Evolutionary conservation across 2,113 vertebrate species (phyloP).

Genomic region (Alouatta palliata): DNA sequence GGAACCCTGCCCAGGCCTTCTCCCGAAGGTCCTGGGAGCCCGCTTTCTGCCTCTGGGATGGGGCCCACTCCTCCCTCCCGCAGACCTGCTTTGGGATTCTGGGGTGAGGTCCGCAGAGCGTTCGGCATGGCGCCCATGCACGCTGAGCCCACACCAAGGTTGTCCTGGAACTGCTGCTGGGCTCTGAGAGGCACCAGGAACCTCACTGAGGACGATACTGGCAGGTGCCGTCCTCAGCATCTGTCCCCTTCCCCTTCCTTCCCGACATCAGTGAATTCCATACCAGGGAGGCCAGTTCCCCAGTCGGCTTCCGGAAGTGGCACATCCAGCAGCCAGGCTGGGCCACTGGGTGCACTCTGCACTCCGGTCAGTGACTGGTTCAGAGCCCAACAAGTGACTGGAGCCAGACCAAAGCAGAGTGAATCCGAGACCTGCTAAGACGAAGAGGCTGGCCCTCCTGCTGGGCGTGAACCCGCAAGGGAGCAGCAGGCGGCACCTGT

Average conservation of each 20-base stretch:
- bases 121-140: fast-evolving
- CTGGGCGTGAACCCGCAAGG: background rate
- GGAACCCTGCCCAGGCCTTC: background rate
- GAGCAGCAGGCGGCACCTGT: background rate
- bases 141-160: fast-evolving
- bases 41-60: fast-evolving
- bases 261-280: background rate
- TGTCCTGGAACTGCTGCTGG: background rate
- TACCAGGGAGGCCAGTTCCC: background rate
- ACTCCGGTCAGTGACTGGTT: background rate
- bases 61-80: too few species aligned
- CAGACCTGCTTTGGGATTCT: fast-evolving
- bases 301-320: background rate
- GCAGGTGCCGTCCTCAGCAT: background rate
- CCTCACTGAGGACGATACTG: fast-evolving
- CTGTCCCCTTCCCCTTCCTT: background rate
- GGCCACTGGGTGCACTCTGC: fast-evolving
- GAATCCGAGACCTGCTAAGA: background rate
- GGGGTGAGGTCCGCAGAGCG: fast-evolving
- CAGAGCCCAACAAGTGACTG: background rate
- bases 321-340: background rate
- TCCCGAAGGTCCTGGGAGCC: background rate
- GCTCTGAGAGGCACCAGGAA: background rate
- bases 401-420: background rate
- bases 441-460: background rate